Conservation (phyloP, 1,140 invertebrate genomes). For the Drosophila aff. region DNA sequence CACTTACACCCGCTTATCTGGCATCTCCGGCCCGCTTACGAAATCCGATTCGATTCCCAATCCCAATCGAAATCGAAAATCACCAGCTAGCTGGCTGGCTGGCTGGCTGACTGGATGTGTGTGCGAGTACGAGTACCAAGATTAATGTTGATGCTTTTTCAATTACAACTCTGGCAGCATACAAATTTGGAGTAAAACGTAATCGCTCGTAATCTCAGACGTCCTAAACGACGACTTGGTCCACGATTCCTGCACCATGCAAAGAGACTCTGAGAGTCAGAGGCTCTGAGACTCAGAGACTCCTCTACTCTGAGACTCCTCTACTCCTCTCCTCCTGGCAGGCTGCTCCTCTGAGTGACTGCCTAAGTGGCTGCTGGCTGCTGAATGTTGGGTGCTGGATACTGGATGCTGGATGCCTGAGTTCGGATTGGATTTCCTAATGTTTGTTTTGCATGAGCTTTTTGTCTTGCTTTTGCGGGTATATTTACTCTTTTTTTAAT, state of each 20-base stretch:
- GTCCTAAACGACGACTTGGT: constrained; percentile 77
- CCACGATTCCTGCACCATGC: constrained; percentile 46
- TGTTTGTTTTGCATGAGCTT: constrained; percentile 81
- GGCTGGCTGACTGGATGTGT: constrained; percentile 57
- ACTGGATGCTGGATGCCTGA: constrained; percentile 60
- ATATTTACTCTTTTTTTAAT: constrained; percentile 32
- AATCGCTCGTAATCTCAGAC: constrained; percentile 83
- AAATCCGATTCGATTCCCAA: constrained; percentile 56
- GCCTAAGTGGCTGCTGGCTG: constrained; percentile 77
- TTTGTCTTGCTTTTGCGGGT: constrained; percentile 40
- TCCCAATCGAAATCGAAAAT: constrained; percentile 56
- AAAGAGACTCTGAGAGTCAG: not conserved
- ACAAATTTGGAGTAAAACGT: constrained; percentile 84
- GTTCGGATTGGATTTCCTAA: constrained; percentile 81
- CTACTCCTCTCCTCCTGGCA: not conserved
- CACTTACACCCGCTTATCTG: constrained; percentile 72
- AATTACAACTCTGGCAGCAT: constrained; percentile 84
- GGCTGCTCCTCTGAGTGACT: constrained; percentile 66
- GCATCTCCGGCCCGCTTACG: constrained; percentile 38
- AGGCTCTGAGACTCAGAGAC: constrained; percentile 5
- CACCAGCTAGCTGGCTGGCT: constrained; percentile 10
- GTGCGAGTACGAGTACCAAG: constrained; percentile 74
- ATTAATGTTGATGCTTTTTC: constrained; percentile 85
- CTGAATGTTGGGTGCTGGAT: constrained; percentile 35
- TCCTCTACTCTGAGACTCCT: constrained; percentile 9